Base-by-base conservation (phyloP, 2,888 invertebrate genomes). In the Parnassius mnemosyne region DNA sequence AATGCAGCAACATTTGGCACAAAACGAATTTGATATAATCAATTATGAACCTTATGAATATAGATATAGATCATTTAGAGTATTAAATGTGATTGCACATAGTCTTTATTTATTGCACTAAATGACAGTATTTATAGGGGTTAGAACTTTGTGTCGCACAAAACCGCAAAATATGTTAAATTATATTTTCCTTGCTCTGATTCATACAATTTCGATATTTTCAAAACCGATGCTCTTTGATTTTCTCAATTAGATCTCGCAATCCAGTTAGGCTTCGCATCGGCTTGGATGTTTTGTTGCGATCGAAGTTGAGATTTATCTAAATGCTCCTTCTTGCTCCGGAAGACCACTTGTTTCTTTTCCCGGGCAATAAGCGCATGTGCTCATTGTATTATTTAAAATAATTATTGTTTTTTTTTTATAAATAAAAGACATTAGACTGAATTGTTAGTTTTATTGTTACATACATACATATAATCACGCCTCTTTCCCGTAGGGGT, bases 381-480 rank as follows among this genome's bases (percentile, higher is more conserved):
- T 82, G 84, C 84, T 87, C 83, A 84, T 76, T 86, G 79, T 85
- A 85, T 87, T 69, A 86, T 87, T 87, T 85, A 80, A 84, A 25
- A 53, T 83, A 79, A 78, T 79, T 84, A 79, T 87, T 87, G 65
- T 70, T 80, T 84, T 89, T 25, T 16, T 84, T 90, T 87, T 87
- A 88, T 83, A 87, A 90, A 89, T 89, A 88, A 89, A 90, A 83
- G 76, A 85, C 85, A 84, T 81, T 88, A 85, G 90, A 91, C 90
- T 91, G 90, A 87, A 74, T 52, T 25, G 67, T 69, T 62, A 3
- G 77, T 80, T 83, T 81, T 68, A 72, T 67, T 70, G 75, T 72
- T 61, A 34, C n/a, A n/a, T n/a, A n/a, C n/a, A n/a, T n/a, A n/a
- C n/a, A n/a, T n/a, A n/a, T n/a, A n/a, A n/a, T n/a, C n/a, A n/a